Evolutionary conservation across 1,140 invertebrate genomes (phyloP).

Genomic region (Drosophila pseudoananassae): DNA sequence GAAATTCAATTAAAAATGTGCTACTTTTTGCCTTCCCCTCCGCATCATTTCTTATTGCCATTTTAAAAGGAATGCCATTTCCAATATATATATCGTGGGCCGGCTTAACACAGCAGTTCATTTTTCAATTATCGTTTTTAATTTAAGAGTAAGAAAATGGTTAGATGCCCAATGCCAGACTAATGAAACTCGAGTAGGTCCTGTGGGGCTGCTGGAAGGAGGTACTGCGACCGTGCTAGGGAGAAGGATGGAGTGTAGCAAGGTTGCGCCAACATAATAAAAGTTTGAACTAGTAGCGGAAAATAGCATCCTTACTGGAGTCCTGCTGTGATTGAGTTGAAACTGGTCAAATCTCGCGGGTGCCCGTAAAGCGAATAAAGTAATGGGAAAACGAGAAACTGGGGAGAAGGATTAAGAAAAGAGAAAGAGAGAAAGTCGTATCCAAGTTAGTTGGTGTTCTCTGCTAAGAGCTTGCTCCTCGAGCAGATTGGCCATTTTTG

Average conservation of each 20-base stretch:
- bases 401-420: neutral
- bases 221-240: no score
- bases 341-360: conserved; percentile 70
- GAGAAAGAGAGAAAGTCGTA: conserved; percentile 13
- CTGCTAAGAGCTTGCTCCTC: conserved; percentile 36
- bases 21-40: conserved; percentile 17
- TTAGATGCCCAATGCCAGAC: conserved; percentile 59
- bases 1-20: conserved; percentile 73
- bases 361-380: conserved; percentile 49
- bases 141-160: conserved; percentile 77
- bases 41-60: conserved; percentile 54
- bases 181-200: conserved; percentile 66
- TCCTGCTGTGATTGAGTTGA: conserved; percentile 79
- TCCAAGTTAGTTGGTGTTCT: conserved; percentile 44
- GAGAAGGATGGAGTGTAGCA: neutral
- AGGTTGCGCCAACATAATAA: conserved; percentile 64
- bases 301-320: conserved; percentile 57
- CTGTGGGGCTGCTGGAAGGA: neutral
- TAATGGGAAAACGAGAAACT: conserved; percentile 23
- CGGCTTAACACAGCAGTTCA: conserved; percentile 58
- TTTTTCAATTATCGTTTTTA: conserved; percentile 83
- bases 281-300: conserved; percentile 67
- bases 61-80: conserved; percentile 56
- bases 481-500: conserved; percentile 35
- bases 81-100: conserved; percentile 57